phyloP scores from a whole-genome alignment of 2,113 vertebrate genomes.

The Tupaia tana region DNA sequence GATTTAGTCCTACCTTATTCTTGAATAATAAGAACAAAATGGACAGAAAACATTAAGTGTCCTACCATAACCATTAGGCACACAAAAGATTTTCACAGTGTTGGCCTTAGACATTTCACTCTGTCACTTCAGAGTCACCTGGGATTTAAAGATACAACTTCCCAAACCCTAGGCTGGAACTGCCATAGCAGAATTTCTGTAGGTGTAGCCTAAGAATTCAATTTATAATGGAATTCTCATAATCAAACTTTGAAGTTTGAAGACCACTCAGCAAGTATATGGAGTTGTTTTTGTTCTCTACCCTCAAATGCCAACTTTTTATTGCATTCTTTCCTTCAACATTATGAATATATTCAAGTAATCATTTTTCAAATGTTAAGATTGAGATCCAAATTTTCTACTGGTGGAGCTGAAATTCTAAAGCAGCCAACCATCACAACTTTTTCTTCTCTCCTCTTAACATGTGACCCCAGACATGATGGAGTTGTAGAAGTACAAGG shows the following conservation, averaged over 20 bases:
- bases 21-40: not conserved
- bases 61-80: not conserved
- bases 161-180: not conserved
- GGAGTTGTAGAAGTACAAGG: not conserved
- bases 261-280: not conserved
- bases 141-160: not conserved
- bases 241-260: not conserved
- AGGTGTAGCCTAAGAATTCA: not conserved
- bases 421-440: not conserved
- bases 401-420: not conserved
- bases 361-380: constrained; percentile 35
- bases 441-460: not conserved
- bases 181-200: not conserved
- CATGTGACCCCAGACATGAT: not conserved
- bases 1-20: not conserved
- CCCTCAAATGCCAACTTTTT: not conserved
- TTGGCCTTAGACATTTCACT: not conserved
- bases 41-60: not conserved
- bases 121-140: not conserved
- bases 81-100: not conserved
- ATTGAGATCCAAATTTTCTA: not conserved
- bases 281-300: not conserved
- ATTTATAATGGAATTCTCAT: not conserved
- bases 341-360: not conserved
- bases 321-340: not conserved